These are phyloP conservation scores for Macrophya annulata DNA, from an alignment of 2,888 invertebrate species.

Conservation along the genomic window DNA sequence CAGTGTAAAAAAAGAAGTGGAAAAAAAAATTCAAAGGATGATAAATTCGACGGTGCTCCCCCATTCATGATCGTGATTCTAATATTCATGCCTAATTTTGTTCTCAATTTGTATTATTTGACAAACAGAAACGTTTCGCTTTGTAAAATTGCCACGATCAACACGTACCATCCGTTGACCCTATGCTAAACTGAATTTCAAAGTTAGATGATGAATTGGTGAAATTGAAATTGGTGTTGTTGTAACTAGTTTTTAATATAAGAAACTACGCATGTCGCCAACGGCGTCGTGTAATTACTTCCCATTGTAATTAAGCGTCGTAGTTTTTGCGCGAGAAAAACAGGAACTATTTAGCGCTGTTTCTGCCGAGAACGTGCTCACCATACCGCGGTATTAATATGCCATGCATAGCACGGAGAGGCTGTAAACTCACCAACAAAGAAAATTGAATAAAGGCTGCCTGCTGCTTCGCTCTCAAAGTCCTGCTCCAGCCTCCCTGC, in stretches of 20 bases:
- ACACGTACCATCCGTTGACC: slow-evolving; percentile 25
- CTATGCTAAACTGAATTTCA: not conserved
- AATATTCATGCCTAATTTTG: slow-evolving; percentile 19
- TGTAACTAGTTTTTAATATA: not conserved
- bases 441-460: slow-evolving; percentile 72
- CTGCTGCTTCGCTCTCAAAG: slow-evolving; percentile 23
- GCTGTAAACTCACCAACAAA: slow-evolving; percentile 72
- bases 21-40: not conserved
- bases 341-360: slow-evolving; percentile 63
- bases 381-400: slow-evolving; percentile 70
- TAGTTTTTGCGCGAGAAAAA: slow-evolving; percentile 58
- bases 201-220: slow-evolving; percentile 36
- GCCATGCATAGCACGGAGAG: slow-evolving; percentile 68
- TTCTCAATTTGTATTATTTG: slow-evolving; percentile 20
- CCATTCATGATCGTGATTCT: slow-evolving; percentile 27
- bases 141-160: slow-evolving; percentile 25
- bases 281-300: slow-evolving; percentile 33
- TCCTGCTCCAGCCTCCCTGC: slow-evolving; percentile 4
- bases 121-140: slow-evolving; percentile 9
- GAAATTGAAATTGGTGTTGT: slow-evolving; percentile 30
- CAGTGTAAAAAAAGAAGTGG: not conserved
- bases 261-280: slow-evolving; percentile 28
- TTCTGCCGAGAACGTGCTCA: slow-evolving; percentile 49
- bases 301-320: slow-evolving; percentile 48
- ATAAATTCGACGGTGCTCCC: not conserved